Evolutionary conservation across 2,888 invertebrate species (phyloP), one percentile per base, ranked within the genome.

Genomic region (Troides oblongomaculatus): DNA sequence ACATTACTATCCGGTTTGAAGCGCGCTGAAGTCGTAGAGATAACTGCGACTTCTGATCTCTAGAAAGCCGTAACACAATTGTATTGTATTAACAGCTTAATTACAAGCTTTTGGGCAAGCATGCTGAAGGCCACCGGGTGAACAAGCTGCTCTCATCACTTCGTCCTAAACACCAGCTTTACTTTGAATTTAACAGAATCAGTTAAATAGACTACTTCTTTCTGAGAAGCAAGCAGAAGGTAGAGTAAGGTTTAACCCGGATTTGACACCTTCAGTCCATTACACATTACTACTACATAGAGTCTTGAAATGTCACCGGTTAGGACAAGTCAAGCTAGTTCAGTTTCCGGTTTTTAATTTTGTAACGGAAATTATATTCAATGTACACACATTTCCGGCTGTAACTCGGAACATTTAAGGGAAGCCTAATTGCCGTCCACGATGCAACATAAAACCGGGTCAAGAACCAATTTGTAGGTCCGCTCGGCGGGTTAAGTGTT

Each of bases 401-500:
- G n/a, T 53, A 18, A 53, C 53, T 18, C n/a, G 17, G n/a, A 53
- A 53, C 57, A 39, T 57, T 62, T 62, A 21, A 64, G 39, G 62
- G 66, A 25, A 66, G 58, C 63, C 59, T 70, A 62, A 63, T 66
- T 53, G 57, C 30, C 62, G 30, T 30, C 43, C 53, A 43, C 53
- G 66, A 62, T 39, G 64, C 43, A 50, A 46, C 39, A 17, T 23
- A 18, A 23, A 70, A 63, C 59, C 59, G 25, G 70, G 70, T 70
- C 66, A 70, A 70, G 70, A 63, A 14, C 36, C 65, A 53, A 62
- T 65, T 65, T 30, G 70, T 59, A 50, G 62, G 61, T 62, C 36
- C 65, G 21, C 69, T 66, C 53, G n/a, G 23, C 53, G 56, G 62
- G 62, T 61, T 77, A 66, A 85, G 82, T 84, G 85, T 84, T 86